Percentiles rank a stretch among this genome's conserved stretches.
Conservation (phyloP, 2,113 vertebrate species). For the Rafetus swinhoei region DNA sequence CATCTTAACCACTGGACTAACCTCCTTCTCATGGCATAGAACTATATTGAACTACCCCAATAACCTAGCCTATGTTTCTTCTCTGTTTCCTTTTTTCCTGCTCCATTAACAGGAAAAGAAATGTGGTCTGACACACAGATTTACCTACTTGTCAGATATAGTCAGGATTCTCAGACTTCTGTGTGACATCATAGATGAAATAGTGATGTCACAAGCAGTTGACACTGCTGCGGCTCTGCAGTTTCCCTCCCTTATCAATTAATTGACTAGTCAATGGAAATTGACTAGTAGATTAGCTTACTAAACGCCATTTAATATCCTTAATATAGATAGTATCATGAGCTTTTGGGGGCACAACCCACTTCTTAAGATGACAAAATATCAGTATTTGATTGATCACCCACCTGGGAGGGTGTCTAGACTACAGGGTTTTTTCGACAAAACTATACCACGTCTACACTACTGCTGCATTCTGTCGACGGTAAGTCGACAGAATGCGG, state of each 20-base stretch:
- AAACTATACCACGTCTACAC: too few relatives aligned
- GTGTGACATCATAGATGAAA: not conserved
- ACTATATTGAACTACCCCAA: not conserved
- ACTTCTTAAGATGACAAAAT: too few relatives aligned
- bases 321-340: too few relatives aligned
- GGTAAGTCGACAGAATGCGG: too few relatives aligned
- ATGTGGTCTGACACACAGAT: not conserved
- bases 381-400: not conserved
- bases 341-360: too few relatives aligned
- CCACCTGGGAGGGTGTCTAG: not conserved
- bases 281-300: too few relatives aligned
- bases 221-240: not conserved
- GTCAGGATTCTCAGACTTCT: not conserved
- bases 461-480: too few relatives aligned
- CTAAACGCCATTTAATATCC: too few relatives aligned
- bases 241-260: too few relatives aligned
- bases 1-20: accelerated
- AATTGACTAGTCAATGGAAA: too few relatives aligned
- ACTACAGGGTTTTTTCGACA: too few relatives aligned
- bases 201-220: not conserved
- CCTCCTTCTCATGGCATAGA: not conserved
- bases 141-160: not conserved
- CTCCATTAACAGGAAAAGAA: not conserved
- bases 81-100: not conserved
- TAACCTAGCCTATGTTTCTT: not conserved